Base-by-base conservation (phyloP, 2,797 vertebrate species). In the Glossophaga mutica region DNA sequence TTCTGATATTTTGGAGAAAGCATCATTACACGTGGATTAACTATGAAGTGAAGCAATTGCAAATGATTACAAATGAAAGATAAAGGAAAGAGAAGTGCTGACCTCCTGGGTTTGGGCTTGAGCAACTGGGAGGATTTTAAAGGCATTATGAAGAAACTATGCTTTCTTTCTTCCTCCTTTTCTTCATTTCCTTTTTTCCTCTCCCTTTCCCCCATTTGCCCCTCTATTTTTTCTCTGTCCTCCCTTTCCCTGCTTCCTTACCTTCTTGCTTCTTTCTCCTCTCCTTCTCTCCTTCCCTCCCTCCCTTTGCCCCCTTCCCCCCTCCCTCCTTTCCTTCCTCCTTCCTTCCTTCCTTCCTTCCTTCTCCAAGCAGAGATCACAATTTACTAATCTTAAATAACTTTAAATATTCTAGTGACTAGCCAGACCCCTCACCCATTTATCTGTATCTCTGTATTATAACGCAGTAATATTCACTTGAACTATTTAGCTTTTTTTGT, bases 241-340 rank as follows among this genome's bases (percentile, higher is more conserved):
- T 37, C 44, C 50, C 29, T 8, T 48, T 50, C 39, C 16, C 11
- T 9, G 55, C 10, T 19, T 18, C 18, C 3, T 32, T 48, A 9
- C n/a, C 8, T 46, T 32, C 26, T 32, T 15, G 5, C 18, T 37
- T 68, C 57, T 68, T 37, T 6, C 5, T 24, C 48, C 29, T 14
- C n/a, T 34, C 67, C 9, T 39, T n/a, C 26, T 14, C 2, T 3
- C 21, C 0, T 0, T 22, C 2, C 0, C 6, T 39, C 3, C 5
- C 3, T 32, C 9, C 21, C 9, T 6, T 9, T 21, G 2, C 22
- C 6, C 16, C n/a, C 18, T 9, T 67, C 8, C n/a, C 3, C 19
- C 5, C 8, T 67, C 19, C 22, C 12, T 5, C 8, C 42, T 0
- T 15, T 14, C 9, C 15, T 26, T 4, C 37, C 8, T 14, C 12